These are phyloP conservation scores for Amblyopsis rosae DNA, from an alignment of 2,113 vertebrate species.

Conservation along the genomic window DNA sequence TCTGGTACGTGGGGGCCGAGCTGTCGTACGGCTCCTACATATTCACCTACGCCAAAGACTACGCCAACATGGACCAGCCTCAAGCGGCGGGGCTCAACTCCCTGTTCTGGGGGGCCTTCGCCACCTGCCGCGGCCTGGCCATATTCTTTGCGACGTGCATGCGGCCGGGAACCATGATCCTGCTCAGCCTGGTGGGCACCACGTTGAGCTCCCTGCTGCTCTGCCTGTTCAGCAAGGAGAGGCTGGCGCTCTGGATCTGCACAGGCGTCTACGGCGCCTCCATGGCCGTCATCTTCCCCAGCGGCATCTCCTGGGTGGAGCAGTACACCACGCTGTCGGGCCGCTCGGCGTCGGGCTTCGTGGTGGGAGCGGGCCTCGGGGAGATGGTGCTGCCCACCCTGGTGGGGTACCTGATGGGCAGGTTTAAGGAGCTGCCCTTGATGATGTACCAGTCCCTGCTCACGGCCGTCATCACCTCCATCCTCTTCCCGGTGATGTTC, in stretches of 20 bases:
- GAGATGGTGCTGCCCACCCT: constrained; percentile 89
- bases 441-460: constrained; percentile 82
- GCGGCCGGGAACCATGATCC: constrained; percentile 85
- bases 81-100: constrained; percentile 87
- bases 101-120: constrained; percentile 89
- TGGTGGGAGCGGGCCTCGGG: constrained; percentile 86
- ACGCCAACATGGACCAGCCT: constrained; percentile 67
- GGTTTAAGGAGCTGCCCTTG: constrained; percentile 71
- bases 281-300: constrained; percentile 91
- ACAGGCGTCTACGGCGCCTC: constrained; percentile 84
- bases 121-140: constrained; percentile 80
- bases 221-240: constrained; percentile 74
- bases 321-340: constrained; percentile 88
- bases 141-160: constrained; percentile 84
- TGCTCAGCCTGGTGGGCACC: constrained; percentile 81
- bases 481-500: constrained; percentile 90
- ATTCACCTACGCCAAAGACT: constrained; percentile 82
- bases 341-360: constrained; percentile 80
- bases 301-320: constrained; percentile 91
- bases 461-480: constrained; percentile 74
- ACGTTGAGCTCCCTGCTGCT: constrained; percentile 77
- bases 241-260: constrained; percentile 79
- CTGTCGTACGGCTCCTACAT: constrained; percentile 90
- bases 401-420: constrained; percentile 81
- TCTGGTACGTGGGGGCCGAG: constrained; percentile 91